Base-by-base conservation (phyloP, 2,797 vertebrate genomes). In the Lithobates pipiens region DNA sequence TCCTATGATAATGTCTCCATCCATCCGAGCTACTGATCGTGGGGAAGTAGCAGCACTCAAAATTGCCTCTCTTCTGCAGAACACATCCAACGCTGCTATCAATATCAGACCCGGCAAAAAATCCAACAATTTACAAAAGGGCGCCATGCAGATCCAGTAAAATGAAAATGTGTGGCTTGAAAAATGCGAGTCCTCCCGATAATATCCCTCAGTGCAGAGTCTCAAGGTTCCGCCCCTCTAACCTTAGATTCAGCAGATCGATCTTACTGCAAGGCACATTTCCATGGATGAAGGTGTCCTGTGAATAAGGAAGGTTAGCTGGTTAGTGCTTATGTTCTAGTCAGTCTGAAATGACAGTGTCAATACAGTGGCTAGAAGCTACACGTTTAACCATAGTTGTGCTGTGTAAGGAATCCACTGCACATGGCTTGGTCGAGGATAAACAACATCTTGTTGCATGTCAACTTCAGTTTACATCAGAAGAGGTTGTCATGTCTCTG, bases 1-100 rank as follows among this genome's bases (percentile, higher is more conserved):
- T 46, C 98, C 98, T 54, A 99, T 99, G 85, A 99, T 99, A 89
- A 99, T 96, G 94, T 99, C 98, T 29, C 98, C 98, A 10, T 99
- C 98, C 97, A 94, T 98, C 80, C 98, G 96, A 65, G 98, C 98
- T 90, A 99, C 98, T 0, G 96, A 97, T 71, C 98, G 94, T 88
- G 95, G 95, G 11, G 96, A 91, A 1, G 90, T 96, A 79, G 96
- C 96, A 82, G 95, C 93, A 0, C 94, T 95, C 15, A 95, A 92
- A 80, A 90, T 90, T n/a, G 94, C 91, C 21, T 93, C 94, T 90
- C 96, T 93, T 88, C 91, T 94, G 88, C 94, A 92, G 79, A 94
- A 92, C 87, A 93, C 89, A 21, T 93, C 91, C 91, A 94, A 92
- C 90, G 95, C 95, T 72, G 96, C 91, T 44, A 96, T 89, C 21